Conservation (phyloP, 2,113 vertebrate genomes). For the Ophiodon elongatus region DNA sequence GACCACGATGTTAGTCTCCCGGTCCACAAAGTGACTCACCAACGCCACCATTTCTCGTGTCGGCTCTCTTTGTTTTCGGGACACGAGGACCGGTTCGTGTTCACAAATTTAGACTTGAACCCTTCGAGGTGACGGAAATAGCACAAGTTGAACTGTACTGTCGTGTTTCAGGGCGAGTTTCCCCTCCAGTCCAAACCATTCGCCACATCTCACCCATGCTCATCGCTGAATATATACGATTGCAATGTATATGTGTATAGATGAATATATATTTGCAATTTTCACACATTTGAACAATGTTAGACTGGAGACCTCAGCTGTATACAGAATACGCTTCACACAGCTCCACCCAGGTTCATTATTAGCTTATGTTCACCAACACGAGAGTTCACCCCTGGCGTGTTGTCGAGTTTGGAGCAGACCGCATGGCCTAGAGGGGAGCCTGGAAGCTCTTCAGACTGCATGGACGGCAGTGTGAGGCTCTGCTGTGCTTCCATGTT, state of each 20-base stretch:
- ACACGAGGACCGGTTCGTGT: slow-evolving; percentile 37
- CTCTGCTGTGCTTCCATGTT: slow-evolving; percentile 69
- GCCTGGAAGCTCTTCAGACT: slow-evolving; percentile 58
- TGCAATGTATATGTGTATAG: slow-evolving; percentile 69
- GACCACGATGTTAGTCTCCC: slow-evolving; percentile 59
- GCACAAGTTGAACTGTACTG: slow-evolving; percentile 38
- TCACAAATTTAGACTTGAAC: slow-evolving; percentile 31
- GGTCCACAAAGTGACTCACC: slow-evolving; percentile 55
- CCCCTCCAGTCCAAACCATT: slow-evolving; percentile 65
- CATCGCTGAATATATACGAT: slow-evolving; percentile 52
- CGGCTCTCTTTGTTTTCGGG: slow-evolving; percentile 26
- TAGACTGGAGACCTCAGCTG: slow-evolving; percentile 77
- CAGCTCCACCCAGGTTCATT: slow-evolving; percentile 47
- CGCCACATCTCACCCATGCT: slow-evolving; percentile 65
- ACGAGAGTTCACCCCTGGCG: slow-evolving; percentile 50
- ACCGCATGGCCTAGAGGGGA: slow-evolving; percentile 58
- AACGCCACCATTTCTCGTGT: slow-evolving; percentile 27
- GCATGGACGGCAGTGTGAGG: slow-evolving; percentile 67
- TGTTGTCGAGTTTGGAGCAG: slow-evolving; percentile 66
- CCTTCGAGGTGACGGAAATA: slow-evolving; percentile 62
- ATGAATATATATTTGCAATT: slow-evolving; percentile 69
- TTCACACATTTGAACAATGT: slow-evolving; percentile 53
- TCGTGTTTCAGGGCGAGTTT: slow-evolving; percentile 57
- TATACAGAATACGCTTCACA: slow-evolving; percentile 65
- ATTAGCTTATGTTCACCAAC: slow-evolving; percentile 61